Conservation (phyloP, 2,797 vertebrate genomes). For the Sebastolobus altivelis region DNA sequence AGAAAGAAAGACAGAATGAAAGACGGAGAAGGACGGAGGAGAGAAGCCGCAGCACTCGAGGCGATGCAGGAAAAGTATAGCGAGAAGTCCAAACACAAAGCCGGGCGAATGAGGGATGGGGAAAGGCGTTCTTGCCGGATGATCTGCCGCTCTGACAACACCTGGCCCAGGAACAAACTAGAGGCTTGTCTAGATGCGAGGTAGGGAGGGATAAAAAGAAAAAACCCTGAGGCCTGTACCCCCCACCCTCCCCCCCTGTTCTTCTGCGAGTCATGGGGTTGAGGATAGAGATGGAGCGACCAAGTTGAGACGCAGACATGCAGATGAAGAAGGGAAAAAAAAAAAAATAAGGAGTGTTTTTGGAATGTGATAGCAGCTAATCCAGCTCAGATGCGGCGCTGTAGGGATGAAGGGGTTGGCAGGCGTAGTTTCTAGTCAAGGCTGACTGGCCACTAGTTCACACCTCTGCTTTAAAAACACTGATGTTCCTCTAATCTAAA, state of each 20-base stretch:
- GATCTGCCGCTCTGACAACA: constrained; percentile 64
- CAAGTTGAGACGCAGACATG: constrained; percentile 36
- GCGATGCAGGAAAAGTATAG: constrained; percentile 52
- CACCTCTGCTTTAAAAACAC: constrained; percentile 27
- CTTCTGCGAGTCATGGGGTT: constrained; percentile 14
- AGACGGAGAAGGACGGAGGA: constrained; percentile 25
- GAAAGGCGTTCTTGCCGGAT: constrained; percentile 28
- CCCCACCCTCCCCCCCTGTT: neutral
- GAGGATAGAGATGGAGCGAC: constrained; percentile 35
- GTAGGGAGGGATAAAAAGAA: constrained; percentile 40
- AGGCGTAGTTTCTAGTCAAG: constrained; percentile 22
- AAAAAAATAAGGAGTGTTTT: constrained; percentile 8
- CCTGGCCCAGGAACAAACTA: constrained; percentile 66
- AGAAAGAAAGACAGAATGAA: constrained; percentile 11
- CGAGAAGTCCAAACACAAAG: constrained; percentile 69
- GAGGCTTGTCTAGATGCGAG: constrained; percentile 49
- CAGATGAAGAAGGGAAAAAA: constrained; percentile 28
- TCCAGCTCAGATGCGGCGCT: constrained; percentile 40
- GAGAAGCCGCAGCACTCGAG: constrained; percentile 44
- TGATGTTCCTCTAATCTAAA: constrained; percentile 28
- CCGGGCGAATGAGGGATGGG: constrained; percentile 33
- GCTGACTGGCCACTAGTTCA: constrained; percentile 38
- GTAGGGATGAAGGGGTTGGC: constrained; percentile 39
- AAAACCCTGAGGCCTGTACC: constrained; percentile 46
- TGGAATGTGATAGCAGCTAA: constrained; percentile 50